phyloP scores from a whole-genome alignment of 1,140 invertebrate species.

The Coenobita brevimanus region DNA sequence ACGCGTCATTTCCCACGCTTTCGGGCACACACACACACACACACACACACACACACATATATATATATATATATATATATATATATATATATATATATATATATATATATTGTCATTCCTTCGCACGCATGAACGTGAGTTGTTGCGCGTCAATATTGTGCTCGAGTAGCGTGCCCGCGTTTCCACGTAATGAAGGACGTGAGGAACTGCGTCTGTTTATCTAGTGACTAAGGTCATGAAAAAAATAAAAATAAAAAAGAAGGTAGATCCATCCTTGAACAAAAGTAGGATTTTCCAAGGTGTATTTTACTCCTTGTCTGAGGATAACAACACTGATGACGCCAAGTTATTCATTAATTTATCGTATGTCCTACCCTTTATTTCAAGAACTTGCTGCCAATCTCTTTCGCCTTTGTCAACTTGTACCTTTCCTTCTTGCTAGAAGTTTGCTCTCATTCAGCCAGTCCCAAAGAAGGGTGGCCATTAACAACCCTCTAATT shows the following conservation, averaged over 20 bases:
- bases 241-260: constrained; percentile 2
- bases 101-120: constrained; percentile 5
- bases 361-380: constrained; percentile 8
- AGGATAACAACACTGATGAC: constrained; percentile 12
- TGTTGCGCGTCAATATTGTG: too few species aligned
- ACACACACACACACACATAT: not conserved
- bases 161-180: not conserved
- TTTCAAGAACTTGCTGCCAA: constrained; percentile 22
- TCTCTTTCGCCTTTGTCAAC: too few species aligned
- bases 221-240: constrained; percentile 9
- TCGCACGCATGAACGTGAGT: not conserved
- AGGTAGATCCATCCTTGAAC: constrained; percentile 17
- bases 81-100: constrained; percentile 37
- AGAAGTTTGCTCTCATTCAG: too few species aligned
- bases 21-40: not conserved
- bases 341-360: constrained; percentile 22
- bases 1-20: not conserved
- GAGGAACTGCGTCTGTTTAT: not conserved
- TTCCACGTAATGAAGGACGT: not conserved
- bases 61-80: constrained; percentile 7
- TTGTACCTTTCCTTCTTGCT: too few species aligned
- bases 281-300: constrained; percentile 5
- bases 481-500: too few species aligned
- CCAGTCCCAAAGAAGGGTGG: too few species aligned
- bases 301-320: constrained; percentile 6